Evolutionary conservation across 1,140 invertebrate genomes (phyloP), one percentile per base, ranked within the genome.

Genomic region (Psix sp.): DNA sequence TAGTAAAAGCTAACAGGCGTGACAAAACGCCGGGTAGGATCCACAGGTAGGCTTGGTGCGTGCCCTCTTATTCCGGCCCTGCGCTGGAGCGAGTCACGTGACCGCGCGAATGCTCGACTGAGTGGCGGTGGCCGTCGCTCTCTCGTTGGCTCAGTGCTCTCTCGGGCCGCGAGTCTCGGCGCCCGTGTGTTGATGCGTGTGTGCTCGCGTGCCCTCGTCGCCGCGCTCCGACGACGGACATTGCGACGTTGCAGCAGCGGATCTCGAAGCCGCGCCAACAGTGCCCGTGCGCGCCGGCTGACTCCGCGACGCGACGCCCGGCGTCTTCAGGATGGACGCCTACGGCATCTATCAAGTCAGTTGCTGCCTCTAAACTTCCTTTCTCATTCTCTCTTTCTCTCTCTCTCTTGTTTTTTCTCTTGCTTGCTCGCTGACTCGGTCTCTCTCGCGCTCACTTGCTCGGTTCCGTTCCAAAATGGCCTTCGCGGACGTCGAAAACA

Each of bases 321-420:
- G 57, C 49, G 59, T 46, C 49, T 39, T 10, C 67, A 74, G 74
- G 79, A 87, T 87, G 85, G 85, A 87, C 78, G 80, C 84, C 77
- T 87, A 81, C 76, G 82, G 84, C 77, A 83, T 86, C 77, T 86
- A 85, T 51, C 85, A 86, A 86, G 85, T 87, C 84, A 87, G 85
- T 35, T 35, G 33, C 5, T 14, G 33, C 5, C 7, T 24, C 21
- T 3, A 24, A 24, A 77, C 74, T 57, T 65, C 70, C 26, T 31
- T 35, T 65, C 33, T 48, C 48, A 26, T 45, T 49, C 40, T 29
- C 43, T 21, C 31, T 11, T 20, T 10, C 42, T 54, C 60, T 17
- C 9, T 56, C 18, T 16, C 38, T 46, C 33, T 42, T 18, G n/a
- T n/a, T n/a, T n/a, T n/a, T n/a, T n/a, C n/a, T n/a, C n/a, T n/a